Evolutionary conservation across 2,888 invertebrate species (phyloP).

Genomic region (Conchocele bisecta): DNA sequence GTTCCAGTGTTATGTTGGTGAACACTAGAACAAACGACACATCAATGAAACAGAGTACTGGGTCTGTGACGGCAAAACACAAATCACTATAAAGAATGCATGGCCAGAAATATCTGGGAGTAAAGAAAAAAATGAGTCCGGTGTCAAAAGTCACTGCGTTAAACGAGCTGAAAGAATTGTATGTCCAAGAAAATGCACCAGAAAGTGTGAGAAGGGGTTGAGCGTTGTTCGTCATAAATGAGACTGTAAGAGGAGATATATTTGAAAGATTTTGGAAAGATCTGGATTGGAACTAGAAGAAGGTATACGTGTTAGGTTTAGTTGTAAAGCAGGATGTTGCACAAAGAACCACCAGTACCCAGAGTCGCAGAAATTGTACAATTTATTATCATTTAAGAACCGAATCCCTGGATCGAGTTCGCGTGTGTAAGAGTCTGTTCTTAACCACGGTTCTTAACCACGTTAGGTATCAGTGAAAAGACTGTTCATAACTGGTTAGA

Average conservation of each 20-base stretch:
- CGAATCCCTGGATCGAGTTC: not conserved
- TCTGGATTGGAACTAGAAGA: too few species aligned
- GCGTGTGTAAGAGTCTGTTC: constrained; percentile 39
- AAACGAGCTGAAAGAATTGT: constrained; percentile 5
- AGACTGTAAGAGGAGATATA: too few species aligned
- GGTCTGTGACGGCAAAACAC: too few species aligned
- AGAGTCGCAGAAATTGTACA: constrained; percentile 13
- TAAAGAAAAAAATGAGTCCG: constrained; percentile 19
- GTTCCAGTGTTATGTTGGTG: too few species aligned
- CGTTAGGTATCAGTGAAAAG: constrained; percentile 31
- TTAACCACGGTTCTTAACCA: constrained; percentile 28
- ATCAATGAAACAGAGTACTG: too few species aligned
- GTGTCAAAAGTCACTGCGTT: constrained; percentile 17
- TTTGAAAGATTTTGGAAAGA: too few species aligned
- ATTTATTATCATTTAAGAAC: constrained; percentile 8
- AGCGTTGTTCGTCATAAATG: too few species aligned
- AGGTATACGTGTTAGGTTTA: constrained; percentile 21
- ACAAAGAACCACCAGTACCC: constrained; percentile 5
- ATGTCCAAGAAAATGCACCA: not conserved
- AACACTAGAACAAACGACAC: too few species aligned
- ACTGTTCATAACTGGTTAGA: constrained; percentile 20
- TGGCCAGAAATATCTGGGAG: constrained; percentile 20
- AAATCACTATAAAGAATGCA: constrained; percentile 25
- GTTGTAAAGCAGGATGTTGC: not conserved
- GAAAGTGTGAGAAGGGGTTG: not conserved